Base-by-base conservation (phyloP, 64 coral and sea anemone genomes). In the Montipora cactus region DNA sequence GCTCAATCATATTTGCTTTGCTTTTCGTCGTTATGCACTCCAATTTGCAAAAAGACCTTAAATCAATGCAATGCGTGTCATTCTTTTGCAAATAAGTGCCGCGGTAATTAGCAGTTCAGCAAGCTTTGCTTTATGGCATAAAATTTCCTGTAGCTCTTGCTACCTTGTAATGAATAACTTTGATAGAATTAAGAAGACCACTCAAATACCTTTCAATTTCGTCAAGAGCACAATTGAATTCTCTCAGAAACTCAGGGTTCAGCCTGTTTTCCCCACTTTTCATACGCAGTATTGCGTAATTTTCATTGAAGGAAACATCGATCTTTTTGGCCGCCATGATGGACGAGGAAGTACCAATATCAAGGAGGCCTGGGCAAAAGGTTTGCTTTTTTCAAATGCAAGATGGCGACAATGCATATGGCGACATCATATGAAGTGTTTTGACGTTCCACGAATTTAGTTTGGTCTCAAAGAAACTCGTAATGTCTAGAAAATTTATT, bases 271-370 rank as follows among this genome's bases (percentile, higher is more conserved):
- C 83, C 14, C 92, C 89, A 85, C 80, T 89, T 82, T 82, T 91
- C 89, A 97, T 84, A 77, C 79, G 76, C 28, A 97, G 74, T 37
- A 97, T 78, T 68, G 96, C 96, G 76, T 94, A 94, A 49, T 81
- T 79, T 72, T 97, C 89, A 19, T 49, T 67, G 55, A 95, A 97
- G 11, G 74, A 67, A 49, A 95, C 82, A 18, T 86, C 82, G 8
- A 86, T 0, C 62, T 6, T 46, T 48, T 21, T 71, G 19, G 8
- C 2, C 18, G 8, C 82, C 82, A 86, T 71, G 16, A 18, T 49
- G 76, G 76, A 78, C 45, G 76, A 48, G 11, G 3, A 78, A 4
- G 5, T 5, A 50, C 10, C 45, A 14, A 13, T 11, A 5, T 11
- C 7, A 57, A 2, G 5, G 47, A 49, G 44, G 76, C 4, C 76